phyloP scores from a whole-genome alignment of 1,140 invertebrate genomes.

The Mactra quadrangularis region DNA sequence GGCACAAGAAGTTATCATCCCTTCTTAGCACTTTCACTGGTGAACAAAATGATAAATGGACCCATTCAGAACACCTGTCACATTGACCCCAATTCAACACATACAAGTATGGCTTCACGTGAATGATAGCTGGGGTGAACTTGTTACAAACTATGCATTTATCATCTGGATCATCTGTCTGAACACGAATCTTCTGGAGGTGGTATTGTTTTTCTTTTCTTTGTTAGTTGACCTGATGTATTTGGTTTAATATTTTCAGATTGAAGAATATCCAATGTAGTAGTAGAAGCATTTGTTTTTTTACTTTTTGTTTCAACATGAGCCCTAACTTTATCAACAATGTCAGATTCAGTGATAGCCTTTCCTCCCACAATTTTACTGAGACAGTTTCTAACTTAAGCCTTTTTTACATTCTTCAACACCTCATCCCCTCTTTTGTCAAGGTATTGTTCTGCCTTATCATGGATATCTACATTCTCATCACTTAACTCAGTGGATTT shows the following conservation, averaged over 20 bases:
- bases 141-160: slow-evolving; percentile 2
- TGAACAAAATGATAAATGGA: no score
- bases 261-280: no score
- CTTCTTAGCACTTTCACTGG: no score
- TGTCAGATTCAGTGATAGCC: slow-evolving; percentile 13
- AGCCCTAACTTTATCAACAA: background rate
- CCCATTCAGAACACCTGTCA: no score
- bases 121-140: no score
- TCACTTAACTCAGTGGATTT: background rate
- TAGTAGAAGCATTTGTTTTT: background rate
- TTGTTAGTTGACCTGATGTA: background rate
- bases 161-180: background rate
- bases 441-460: background rate
- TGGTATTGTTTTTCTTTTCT: background rate
- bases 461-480: background rate
- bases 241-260: no score
- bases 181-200: background rate
- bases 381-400: slow-evolving; percentile 8
- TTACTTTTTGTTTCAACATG: background rate
- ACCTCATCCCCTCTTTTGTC: background rate
- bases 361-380: slow-evolving; percentile 26
- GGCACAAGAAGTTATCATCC: no score
- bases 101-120: no score
- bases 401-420: slow-evolving; percentile 15
- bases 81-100: no score